Evolutionary conservation across 2,113 vertebrate species (phyloP), one percentile per base, ranked within the genome.

Genomic region (Eleginops maclovinus): DNA sequence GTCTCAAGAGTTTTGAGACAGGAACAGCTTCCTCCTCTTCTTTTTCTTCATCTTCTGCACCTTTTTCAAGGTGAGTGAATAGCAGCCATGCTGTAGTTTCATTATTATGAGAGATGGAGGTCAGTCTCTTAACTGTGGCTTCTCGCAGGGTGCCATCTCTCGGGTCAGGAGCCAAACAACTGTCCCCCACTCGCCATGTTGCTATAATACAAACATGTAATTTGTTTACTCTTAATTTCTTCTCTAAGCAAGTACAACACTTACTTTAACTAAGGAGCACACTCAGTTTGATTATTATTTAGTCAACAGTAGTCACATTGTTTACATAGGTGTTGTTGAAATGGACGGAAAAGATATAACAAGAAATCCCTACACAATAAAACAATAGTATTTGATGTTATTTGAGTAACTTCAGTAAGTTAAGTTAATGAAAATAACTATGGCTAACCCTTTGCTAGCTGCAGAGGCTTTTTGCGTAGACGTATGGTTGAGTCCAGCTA

Each of bases 131-230:
- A 86, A 96, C 87, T 49, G 70, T 94, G 79, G 92, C 94, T 91
- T 95, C 95, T 82, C 59, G 86, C 74, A 96, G 83, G 21, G 91
- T 77, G 31, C 82, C 94, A 81, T 93, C 86, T 86, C 85, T 93
- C 70, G 82, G 80, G 86, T 85, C 87, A 67, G 94, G 93, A n/a
- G 91, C 95, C 76, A 96, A 91, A 86, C 95, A 96, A 40, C 22
- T 51, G 59, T 93, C 83, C 50, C 90, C 89, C 54, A 82, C 74
- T 47, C 10, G 60, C 91, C 91, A 93, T 21, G 88, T 86, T 76
- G 90, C 95, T 87, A 51, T 49, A 21, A 65, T 5, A 12, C 13
- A 59, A 15, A 69, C 9, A 67, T 31, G 58, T 4, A 11, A 60
- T 77, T 55, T 47, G 49, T 83, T 17, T 9, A 72, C 1, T 3